phyloP scores from a whole-genome alignment of 2,888 invertebrate species.

The Ephialtes manifestator region DNA sequence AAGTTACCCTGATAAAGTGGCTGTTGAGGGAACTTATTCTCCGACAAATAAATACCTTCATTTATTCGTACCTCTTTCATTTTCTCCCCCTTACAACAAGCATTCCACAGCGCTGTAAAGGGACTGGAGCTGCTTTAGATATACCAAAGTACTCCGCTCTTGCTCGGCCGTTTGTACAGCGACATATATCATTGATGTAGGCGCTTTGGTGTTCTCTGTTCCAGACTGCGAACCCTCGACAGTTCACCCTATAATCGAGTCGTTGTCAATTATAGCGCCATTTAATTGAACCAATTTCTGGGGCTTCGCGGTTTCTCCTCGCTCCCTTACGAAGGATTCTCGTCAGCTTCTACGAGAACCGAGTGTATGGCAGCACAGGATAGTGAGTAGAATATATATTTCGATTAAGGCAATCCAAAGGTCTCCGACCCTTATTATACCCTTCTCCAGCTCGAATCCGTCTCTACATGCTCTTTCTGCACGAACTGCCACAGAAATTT shows the following conservation, averaged over 20 bases:
- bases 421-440: not conserved
- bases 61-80: slow-evolving; percentile 57
- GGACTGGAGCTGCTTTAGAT: slow-evolving; percentile 21
- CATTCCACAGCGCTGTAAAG: slow-evolving; percentile 39
- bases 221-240: slow-evolving; percentile 32
- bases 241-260: slow-evolving; percentile 72
- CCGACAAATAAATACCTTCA: slow-evolving; percentile 61
- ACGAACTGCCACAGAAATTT: slow-evolving; percentile 27
- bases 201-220: slow-evolving; percentile 8
- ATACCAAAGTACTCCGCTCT: slow-evolving; percentile 19
- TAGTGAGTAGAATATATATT: not conserved
- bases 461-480: not conserved
- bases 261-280: slow-evolving; percentile 75
- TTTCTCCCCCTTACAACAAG: slow-evolving; percentile 44
- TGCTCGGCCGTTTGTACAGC: slow-evolving; percentile 50
- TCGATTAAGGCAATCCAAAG: slow-evolving; percentile 3
- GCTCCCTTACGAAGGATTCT: slow-evolving; percentile 6
- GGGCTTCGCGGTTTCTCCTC: slow-evolving; percentile 43
- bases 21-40: slow-evolving; percentile 32
- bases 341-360: not conserved
- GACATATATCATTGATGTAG: slow-evolving; percentile 46
- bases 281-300: slow-evolving; percentile 74
- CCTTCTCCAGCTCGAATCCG: slow-evolving; percentile 1
- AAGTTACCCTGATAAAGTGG: not conserved
- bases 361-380: not conserved